phyloP scores from a whole-genome alignment of 2,113 vertebrate genomes.

The Bungarus multicinctus region DNA sequence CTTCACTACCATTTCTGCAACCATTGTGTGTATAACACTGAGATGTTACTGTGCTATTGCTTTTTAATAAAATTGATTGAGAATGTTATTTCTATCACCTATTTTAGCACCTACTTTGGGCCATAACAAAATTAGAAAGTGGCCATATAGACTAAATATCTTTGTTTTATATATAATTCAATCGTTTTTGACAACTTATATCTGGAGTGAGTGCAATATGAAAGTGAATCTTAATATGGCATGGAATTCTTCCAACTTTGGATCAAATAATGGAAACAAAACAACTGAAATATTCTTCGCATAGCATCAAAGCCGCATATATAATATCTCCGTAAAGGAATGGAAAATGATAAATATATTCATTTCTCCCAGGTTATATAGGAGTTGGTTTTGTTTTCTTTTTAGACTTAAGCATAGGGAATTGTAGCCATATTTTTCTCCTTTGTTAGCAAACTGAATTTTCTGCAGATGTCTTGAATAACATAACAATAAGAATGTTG shows the following conservation, averaged over 20 bases:
- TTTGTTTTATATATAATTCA: conserved; percentile 11
- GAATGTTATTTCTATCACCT: not conserved
- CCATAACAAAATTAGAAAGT: conserved; percentile 17
- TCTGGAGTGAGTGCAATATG: conserved; percentile 58
- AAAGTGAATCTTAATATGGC: conserved; percentile 57
- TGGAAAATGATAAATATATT: conserved; percentile 54
- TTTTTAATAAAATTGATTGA: conserved; percentile 10
- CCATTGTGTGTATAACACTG: not conserved
- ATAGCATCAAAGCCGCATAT: conserved; percentile 67
- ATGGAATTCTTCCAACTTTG: conserved; percentile 61
- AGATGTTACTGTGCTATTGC: not conserved
- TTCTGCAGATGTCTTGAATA: conserved; percentile 10
- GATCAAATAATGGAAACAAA: conserved; percentile 70
- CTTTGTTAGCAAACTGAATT: conserved; percentile 26
- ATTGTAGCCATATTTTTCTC: not conserved
- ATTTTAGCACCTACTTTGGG: conserved; percentile 31
- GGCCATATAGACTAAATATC: conserved; percentile 12
- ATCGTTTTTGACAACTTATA: conserved; percentile 27
- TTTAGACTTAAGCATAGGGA: conserved; percentile 41
- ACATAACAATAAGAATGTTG: not conserved
- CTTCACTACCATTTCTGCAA: not conserved
- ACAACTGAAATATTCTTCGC: conserved; percentile 65
- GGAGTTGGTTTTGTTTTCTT: conserved; percentile 39
- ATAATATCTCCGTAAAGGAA: conserved; percentile 62
- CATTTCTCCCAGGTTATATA: conserved; percentile 31